Base-by-base conservation (phyloP, 2,113 vertebrate genomes). In the Melanotaenia duboulayi region DNA sequence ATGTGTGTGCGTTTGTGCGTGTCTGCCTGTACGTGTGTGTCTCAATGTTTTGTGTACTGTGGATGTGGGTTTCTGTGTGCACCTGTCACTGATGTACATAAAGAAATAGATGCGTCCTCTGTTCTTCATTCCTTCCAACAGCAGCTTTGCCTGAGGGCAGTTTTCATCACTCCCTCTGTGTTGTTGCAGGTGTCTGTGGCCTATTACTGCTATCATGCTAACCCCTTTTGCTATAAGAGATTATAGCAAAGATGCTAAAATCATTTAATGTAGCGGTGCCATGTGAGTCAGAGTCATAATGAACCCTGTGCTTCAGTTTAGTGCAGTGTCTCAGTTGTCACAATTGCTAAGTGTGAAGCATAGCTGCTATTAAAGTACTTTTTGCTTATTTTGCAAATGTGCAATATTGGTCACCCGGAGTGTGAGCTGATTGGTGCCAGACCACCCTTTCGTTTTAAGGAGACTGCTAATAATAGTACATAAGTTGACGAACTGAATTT, bases 61-160 rank as follows among this genome's bases (percentile, higher is more conserved):
- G 68, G 68, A 68, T 28, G 65, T 70, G 75, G 67, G 63, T 40
- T 58, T 46, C 57, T 76, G 71, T 77, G 81, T 81, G 68, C 82
- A 84, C 74, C 70, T 87, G 72, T 68, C 58, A 76, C 73, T 87
- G 73, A 83, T 77, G 60, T 65, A 83, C 82, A 74, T 65, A 80
- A 67, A 71, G 76, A 87, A 85, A 81, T 76, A 44, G 80, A 80
- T 64, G 76, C 81, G 55, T 77, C 65, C 61, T 82, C 77, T 89
- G 71, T 90, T 88, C 72, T 90, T 77, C 80, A 74, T 80, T 89
- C 83, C 90, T 73, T 75, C 35, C 39, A 42, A 44, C 54, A 58
- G 66, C 84, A 81, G 86, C 62, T 76, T 78, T 85, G 90, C 89
- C 89, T 58, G 65, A 87, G 90, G 87, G 81, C 78, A 86, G 24